phyloP scores from a whole-genome alignment of 2,888 invertebrate genomes.

The Nephrotoma appendiculata region DNA sequence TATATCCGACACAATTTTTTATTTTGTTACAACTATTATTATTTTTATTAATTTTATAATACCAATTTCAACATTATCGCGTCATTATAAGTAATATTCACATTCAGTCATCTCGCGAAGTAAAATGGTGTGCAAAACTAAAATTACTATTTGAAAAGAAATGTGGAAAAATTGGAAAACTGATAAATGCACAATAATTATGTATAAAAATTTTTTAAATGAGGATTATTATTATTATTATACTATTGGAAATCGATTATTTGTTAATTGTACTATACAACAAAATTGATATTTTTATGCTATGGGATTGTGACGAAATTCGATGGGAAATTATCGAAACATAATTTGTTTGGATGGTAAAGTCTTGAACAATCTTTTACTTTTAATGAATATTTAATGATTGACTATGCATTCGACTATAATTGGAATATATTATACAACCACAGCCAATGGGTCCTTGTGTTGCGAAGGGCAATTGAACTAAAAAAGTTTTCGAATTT shows the following conservation, averaged over 20 bases:
- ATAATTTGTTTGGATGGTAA: background rate
- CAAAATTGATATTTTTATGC: background rate
- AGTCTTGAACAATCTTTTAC: background rate
- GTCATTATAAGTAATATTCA: background rate
- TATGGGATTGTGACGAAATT: background rate
- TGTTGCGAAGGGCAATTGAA: background rate
- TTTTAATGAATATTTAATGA: background rate
- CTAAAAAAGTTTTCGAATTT: background rate
- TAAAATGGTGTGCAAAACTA: background rate
- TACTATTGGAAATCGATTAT: background rate
- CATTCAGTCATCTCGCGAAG: background rate
- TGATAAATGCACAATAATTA: background rate
- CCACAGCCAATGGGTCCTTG: background rate
- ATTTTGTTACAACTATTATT: background rate
- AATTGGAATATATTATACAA: background rate
- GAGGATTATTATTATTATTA: background rate
- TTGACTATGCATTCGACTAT: background rate
- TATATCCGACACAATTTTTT: background rate
- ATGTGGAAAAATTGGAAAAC: background rate
- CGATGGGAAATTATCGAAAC: background rate
- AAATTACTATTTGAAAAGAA: background rate
- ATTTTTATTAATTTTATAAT: background rate
- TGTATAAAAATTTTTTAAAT: background rate
- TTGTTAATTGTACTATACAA: background rate
- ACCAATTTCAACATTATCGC: background rate